phyloP scores from a whole-genome alignment of 2,113 vertebrate genomes.

The Marcusenius ussheri region DNA sequence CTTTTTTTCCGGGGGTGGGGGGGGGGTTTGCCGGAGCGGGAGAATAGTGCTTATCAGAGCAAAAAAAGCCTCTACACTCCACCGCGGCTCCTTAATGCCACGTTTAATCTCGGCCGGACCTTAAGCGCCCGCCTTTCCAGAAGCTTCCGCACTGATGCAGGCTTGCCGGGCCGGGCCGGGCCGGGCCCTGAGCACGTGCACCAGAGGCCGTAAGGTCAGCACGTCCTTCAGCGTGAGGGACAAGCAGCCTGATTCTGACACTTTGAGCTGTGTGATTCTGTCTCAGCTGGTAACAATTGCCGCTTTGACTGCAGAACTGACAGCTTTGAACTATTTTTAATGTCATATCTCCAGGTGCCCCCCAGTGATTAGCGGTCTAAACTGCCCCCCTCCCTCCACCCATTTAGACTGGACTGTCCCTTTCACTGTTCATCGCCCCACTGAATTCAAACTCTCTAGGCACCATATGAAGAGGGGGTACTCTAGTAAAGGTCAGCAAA shows the following conservation, averaged over 20 bases:
- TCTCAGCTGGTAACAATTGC: neutral
- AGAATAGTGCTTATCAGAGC: slow-evolving; percentile 8
- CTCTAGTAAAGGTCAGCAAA: neutral
- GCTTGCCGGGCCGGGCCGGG: neutral
- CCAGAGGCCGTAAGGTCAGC: neutral
- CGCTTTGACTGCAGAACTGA: neutral
- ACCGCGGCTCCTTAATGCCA: slow-evolving; percentile 7
- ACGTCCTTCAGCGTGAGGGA: neutral
- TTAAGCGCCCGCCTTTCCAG: neutral
- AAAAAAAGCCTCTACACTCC: neutral
- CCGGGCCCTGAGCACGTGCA: neutral
- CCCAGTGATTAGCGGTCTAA: neutral
- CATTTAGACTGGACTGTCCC: neutral
- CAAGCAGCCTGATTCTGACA: neutral
- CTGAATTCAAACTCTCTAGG: slow-evolving; percentile 11
- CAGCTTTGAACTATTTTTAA: neutral
- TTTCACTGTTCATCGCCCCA: neutral
- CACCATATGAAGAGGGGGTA: neutral
- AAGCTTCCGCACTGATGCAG: neutral
- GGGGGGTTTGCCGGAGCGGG: neutral
- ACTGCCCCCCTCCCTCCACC: neutral
- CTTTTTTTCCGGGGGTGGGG: neutral
- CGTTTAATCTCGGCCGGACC: neutral
- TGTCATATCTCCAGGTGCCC: neutral
- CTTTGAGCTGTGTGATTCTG: neutral